Conservation (phyloP, 2,113 vertebrate species). For the Ranitomeya variabilis region DNA sequence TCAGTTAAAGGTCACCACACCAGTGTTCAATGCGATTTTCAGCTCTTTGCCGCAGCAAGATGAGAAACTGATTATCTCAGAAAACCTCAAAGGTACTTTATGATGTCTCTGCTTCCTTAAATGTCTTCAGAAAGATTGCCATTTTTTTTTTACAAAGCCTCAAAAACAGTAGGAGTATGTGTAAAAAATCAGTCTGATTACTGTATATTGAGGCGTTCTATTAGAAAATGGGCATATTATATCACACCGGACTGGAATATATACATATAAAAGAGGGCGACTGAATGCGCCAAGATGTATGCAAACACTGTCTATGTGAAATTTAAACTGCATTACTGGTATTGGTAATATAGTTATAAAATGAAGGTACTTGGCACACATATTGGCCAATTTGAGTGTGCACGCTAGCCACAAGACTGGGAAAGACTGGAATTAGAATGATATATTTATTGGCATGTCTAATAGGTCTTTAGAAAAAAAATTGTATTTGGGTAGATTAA, state of each 20-base stretch:
- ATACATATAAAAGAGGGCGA: too few species aligned
- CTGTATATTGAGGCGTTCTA: neutral
- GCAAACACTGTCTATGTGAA: too few species aligned
- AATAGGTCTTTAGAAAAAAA: neutral
- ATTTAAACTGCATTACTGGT: too few species aligned
- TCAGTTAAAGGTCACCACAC: constrained; percentile 55
- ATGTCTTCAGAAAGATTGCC: neutral
- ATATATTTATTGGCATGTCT: neutral
- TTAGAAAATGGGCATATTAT: neutral
- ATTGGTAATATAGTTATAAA: too few species aligned
- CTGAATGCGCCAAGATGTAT: too few species aligned
- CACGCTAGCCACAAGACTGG: too few species aligned
- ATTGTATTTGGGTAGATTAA: too few species aligned
- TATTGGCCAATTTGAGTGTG: too few species aligned
- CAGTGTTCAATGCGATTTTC: constrained; percentile 47
- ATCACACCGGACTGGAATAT: neutral
- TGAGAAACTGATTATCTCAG: constrained; percentile 46
- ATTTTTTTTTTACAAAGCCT: neutral
- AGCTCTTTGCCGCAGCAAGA: constrained; percentile 43
- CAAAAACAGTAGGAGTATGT: neutral
- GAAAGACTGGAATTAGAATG: neutral
- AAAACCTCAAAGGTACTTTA: constrained; percentile 48
- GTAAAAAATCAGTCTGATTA: neutral
- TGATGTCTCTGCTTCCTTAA: constrained; percentile 21
- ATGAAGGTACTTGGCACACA: too few species aligned